phyloP scores from a whole-genome alignment of 2,888 invertebrate species.

The Apamea anceps region DNA sequence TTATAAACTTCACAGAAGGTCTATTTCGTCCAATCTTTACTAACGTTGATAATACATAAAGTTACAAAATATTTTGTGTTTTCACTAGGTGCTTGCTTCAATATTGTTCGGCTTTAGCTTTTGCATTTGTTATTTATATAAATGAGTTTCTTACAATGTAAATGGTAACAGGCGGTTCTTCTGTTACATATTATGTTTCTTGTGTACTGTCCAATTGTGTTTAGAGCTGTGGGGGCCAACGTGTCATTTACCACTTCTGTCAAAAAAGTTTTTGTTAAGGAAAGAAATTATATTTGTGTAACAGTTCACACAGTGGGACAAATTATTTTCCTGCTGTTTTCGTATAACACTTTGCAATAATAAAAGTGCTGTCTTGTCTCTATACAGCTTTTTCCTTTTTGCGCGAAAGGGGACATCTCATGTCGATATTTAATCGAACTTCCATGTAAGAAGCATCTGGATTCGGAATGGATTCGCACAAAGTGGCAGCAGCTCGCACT shows the following conservation, averaged over 20 bases:
- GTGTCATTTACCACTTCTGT: not conserved
- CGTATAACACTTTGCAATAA: not conserved
- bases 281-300: not conserved
- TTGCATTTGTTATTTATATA: not conserved
- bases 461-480: not conserved
- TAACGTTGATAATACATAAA: not conserved
- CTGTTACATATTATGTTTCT: not conserved
- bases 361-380: not conserved
- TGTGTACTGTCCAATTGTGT: not conserved
- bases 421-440: conserved; percentile 26
- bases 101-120: not conserved
- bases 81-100: not conserved
- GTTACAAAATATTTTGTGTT: not conserved
- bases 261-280: conserved; percentile 7
- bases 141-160: not conserved
- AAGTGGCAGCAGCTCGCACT: not conserved
- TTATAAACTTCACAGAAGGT: not conserved
- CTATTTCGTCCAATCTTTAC: not conserved
- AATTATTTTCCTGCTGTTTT: not conserved
- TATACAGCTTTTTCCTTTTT: conserved; percentile 10
- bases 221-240: not conserved
- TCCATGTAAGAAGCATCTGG: conserved; percentile 16
- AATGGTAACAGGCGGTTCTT: not conserved
- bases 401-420: not conserved
- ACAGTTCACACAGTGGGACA: not conserved